Conservation (phyloP, 2,888 invertebrate genomes). For the Cephus rjabovi region DNA sequence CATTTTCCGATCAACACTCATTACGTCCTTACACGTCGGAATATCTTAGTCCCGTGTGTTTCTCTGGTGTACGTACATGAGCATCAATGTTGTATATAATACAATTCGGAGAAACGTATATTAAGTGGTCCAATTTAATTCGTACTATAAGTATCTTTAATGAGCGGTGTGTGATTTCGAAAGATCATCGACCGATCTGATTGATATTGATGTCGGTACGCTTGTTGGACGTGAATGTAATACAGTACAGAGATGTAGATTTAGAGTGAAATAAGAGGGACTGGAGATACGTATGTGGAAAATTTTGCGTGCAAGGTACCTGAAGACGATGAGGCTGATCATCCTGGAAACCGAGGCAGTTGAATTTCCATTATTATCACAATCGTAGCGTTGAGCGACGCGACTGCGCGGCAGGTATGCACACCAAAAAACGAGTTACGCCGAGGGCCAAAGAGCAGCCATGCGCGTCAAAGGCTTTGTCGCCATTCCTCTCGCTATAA, state of each 20-base stretch:
- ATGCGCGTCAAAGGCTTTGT: constrained; percentile 46
- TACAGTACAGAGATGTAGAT: background rate
- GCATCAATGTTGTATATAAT: background rate
- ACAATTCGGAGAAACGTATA: background rate
- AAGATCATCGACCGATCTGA: background rate
- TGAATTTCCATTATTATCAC: constrained; percentile 5
- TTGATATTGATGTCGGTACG: background rate
- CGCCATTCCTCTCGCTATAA: constrained; percentile 25
- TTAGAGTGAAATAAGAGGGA: background rate
- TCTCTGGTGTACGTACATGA: background rate
- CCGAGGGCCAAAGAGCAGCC: constrained; percentile 30
- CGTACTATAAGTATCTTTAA: background rate
- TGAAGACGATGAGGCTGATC: background rate
- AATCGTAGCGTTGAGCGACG: background rate
- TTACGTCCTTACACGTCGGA: background rate
- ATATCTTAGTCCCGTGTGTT: background rate
- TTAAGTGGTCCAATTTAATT: background rate
- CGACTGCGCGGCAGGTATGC: constrained; percentile 26
- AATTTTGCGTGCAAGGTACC: background rate
- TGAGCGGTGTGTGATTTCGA: background rate
- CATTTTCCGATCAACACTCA: background rate
- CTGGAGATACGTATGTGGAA: background rate
- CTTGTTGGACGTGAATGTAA: background rate
- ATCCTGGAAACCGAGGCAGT: background rate
- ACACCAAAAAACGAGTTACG: constrained; percentile 32